Evolutionary conservation across 2,797 vertebrate genomes (phyloP).

Genomic region (Spea hammondii): DNA sequence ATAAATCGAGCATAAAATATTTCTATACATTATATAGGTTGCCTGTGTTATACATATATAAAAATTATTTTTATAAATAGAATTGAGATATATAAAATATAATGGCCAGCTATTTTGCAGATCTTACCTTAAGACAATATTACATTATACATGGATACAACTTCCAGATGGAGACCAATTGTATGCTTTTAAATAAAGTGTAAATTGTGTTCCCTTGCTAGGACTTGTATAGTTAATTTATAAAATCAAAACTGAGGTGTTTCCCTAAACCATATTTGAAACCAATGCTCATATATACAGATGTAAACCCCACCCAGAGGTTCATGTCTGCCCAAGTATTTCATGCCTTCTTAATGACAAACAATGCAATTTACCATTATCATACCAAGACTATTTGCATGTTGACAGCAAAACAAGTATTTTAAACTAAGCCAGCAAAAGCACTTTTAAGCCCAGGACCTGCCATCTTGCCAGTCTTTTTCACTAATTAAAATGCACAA

Average conservation of each 20-base stretch:
- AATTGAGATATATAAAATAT: neutral
- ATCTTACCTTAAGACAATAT: neutral
- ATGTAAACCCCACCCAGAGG: slow-evolving; percentile 18
- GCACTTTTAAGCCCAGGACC: neutral
- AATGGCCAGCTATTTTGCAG: neutral
- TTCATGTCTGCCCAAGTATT: slow-evolving; percentile 12
- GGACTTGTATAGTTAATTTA: slow-evolving; percentile 19
- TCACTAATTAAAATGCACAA: too few relatives aligned
- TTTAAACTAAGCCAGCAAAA: too few relatives aligned
- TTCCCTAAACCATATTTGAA: slow-evolving; percentile 27
- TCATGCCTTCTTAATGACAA: neutral
- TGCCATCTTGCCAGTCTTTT: too few relatives aligned
- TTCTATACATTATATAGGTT: too few relatives aligned
- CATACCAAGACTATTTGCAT: too few relatives aligned
- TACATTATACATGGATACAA: slow-evolving; percentile 6
- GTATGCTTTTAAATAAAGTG: slow-evolving; percentile 31
- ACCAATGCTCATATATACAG: slow-evolving; percentile 17
- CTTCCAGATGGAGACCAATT: slow-evolving; percentile 22
- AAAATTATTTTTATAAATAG: too few relatives aligned
- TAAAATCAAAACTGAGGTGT: slow-evolving; percentile 19
- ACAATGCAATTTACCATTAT: too few relatives aligned
- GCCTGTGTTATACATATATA: too few relatives aligned
- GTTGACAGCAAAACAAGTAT: too few relatives aligned
- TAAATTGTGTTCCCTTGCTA: slow-evolving; percentile 26
- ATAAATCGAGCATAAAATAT: too few relatives aligned